phyloP scores from a whole-genome alignment of 2,888 invertebrate species.

The Polietes domitor region DNA sequence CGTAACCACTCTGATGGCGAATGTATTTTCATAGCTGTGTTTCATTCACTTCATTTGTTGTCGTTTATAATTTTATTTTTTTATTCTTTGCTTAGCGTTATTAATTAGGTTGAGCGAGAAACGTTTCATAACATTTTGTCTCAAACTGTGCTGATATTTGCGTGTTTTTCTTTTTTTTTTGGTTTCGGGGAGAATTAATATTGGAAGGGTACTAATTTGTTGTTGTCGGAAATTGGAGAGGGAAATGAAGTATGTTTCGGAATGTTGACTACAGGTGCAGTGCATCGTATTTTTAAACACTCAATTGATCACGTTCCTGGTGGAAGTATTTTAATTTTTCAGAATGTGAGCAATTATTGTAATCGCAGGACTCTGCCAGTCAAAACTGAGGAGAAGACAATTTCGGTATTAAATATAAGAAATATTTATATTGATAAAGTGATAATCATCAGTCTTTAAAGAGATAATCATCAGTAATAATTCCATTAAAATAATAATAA shows the following conservation, averaged over 20 bases:
- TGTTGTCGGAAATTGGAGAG: slow-evolving; percentile 52
- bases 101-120: slow-evolving; percentile 55
- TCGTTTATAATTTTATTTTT: slow-evolving; percentile 14
- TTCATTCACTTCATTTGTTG: background rate
- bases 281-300: slow-evolving; percentile 36
- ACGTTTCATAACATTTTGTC: slow-evolving; percentile 59
- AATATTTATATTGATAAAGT: too few relatives aligned
- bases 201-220: slow-evolving; percentile 49
- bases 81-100: slow-evolving; percentile 55
- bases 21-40: slow-evolving; percentile 18
- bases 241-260: background rate
- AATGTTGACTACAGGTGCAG: slow-evolving; percentile 45
- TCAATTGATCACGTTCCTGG: background rate
- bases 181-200: background rate
- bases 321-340: background rate
- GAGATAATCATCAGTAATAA: too few relatives aligned
- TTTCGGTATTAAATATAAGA: background rate
- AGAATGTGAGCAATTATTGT: slow-evolving; percentile 12
- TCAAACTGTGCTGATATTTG: slow-evolving; percentile 60
- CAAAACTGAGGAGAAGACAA: background rate
- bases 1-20: slow-evolving; percentile 44
- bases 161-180: slow-evolving; percentile 13
- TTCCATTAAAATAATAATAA: background rate
- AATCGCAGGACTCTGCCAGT: background rate
- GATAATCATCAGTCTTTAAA: too few relatives aligned